Evolutionary conservation across 2,113 vertebrate genomes (phyloP).

Genomic region (Dromas ardeola): DNA sequence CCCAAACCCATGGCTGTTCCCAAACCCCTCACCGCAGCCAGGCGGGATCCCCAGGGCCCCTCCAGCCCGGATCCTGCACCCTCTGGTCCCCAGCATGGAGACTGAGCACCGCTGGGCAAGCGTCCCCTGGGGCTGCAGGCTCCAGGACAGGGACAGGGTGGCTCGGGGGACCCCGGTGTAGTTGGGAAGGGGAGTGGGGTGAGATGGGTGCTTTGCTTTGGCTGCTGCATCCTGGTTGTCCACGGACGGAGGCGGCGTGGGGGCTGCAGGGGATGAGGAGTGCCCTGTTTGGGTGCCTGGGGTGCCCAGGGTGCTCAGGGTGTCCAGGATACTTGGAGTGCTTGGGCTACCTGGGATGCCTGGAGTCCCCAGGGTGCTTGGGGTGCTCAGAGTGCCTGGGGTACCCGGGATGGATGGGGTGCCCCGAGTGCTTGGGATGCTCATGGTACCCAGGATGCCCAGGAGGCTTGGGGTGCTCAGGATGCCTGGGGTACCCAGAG

Average conservation of each 20-base stretch:
- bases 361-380: not conserved
- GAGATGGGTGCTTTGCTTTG: not conserved
- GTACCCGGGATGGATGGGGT: no score
- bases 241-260: not conserved
- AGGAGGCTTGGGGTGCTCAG: not conserved
- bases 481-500: no score
- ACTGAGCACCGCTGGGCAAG: not conserved
- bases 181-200: not conserved
- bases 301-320: not conserved
- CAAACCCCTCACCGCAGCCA: fast-evolving
- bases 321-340: not conserved
- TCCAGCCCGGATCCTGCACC: not conserved
- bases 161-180: not conserved
- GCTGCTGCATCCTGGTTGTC: not conserved
- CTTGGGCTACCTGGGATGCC: fast-evolving
- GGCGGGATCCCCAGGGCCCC: not conserved
- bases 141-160: not conserved
- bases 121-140: no score
- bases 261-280: not conserved
- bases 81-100: not conserved
- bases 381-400: no score
- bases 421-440: no score
- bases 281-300: not conserved
- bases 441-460: no score
- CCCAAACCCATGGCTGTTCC: not conserved